Percentiles rank a stretch among this genome's conserved stretches.
These are phyloP conservation scores for Epizoanthus stellaris DNA, from an alignment of 92 coral and sea anemone species.

Conservation along the genomic window DNA sequence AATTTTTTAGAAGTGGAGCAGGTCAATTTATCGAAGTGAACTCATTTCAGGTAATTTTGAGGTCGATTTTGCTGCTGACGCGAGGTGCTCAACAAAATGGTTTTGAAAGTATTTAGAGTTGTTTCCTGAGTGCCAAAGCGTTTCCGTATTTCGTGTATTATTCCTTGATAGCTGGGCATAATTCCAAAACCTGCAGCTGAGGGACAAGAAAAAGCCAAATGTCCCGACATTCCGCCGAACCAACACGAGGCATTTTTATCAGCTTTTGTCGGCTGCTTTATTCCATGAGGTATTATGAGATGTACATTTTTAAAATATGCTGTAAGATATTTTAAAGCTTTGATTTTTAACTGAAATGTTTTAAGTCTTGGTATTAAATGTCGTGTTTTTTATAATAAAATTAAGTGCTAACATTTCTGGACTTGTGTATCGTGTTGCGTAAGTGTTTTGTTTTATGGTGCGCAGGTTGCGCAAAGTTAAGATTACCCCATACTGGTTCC, in stretches of 20 bases:
- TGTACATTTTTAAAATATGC: conserved; percentile 71
- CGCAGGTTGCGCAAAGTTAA: too few relatives aligned
- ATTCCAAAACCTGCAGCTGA: not conserved
- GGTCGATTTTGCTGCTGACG: not conserved
- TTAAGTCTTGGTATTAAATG: conserved; percentile 55
- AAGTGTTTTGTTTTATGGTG: not conserved
- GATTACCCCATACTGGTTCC: too few relatives aligned
- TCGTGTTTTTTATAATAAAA: conserved; percentile 61
- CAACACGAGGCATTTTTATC: conserved; percentile 34
- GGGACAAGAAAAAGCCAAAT: not conserved
- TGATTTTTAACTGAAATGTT: conserved; percentile 71
- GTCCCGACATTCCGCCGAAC: not conserved
- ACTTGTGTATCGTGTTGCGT: not conserved
- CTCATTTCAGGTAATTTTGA: not conserved
- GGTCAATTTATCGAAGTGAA: too few relatives aligned
- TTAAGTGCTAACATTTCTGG: conserved; percentile 5
- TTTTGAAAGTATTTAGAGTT: not conserved
- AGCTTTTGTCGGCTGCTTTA: conserved; percentile 37
- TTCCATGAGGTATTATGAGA: conserved; percentile 39
- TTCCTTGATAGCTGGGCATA: not conserved
- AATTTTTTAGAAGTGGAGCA: too few relatives aligned
- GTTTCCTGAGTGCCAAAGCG: not conserved
- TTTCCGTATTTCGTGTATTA: not conserved
- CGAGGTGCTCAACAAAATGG: not conserved
- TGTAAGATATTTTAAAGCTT: conserved; percentile 73